A percentile compares a stretch with the other conserved stretches of the same genome.
Evolutionary conservation across 2,888 invertebrate species (phyloP).

Genomic region (Dorcus hopei): DNA sequence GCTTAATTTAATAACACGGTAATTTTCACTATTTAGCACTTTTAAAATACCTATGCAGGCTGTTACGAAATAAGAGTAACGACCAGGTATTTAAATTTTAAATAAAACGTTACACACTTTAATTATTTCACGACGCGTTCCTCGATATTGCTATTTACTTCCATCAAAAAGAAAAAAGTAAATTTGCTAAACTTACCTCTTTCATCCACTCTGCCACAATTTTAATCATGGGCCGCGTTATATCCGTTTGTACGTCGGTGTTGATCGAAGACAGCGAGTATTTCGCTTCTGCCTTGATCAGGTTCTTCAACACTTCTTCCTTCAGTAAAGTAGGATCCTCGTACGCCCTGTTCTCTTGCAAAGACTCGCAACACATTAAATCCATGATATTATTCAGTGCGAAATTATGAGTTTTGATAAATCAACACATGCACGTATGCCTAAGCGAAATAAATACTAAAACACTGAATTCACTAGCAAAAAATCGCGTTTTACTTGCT

Average conservation of each 20-base stretch:
- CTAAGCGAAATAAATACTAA: too few species aligned
- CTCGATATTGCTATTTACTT: too few species aligned
- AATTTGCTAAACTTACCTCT: constrained; percentile 65
- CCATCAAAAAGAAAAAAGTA: too few species aligned
- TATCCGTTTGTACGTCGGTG: constrained; percentile 81
- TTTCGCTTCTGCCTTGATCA: constrained; percentile 81
- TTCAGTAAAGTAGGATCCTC: constrained; percentile 73
- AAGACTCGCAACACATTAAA: constrained; percentile 45
- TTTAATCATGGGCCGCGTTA: constrained; percentile 87
- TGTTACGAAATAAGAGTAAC: not conserved
- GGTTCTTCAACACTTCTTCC: constrained; percentile 77
- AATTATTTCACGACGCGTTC: too few species aligned
- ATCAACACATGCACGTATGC: too few species aligned
- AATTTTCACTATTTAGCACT: too few species aligned
- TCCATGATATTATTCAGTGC: constrained; percentile 35
- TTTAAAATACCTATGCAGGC: too few species aligned
- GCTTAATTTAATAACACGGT: too few species aligned
- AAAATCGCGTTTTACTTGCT: too few species aligned
- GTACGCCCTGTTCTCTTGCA: constrained; percentile 42
- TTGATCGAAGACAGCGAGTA: constrained; percentile 78
- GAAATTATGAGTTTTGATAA: too few species aligned
- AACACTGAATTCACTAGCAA: too few species aligned
- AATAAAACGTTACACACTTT: not conserved
- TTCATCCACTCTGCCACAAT: constrained; percentile 96
- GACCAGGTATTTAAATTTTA: constrained; percentile 3